Percentiles rank a stretch among this genome's conserved stretches.
These are phyloP conservation scores for Lycaena phlaeas DNA, from an alignment of 2,888 invertebrate species.

Conservation along the genomic window DNA sequence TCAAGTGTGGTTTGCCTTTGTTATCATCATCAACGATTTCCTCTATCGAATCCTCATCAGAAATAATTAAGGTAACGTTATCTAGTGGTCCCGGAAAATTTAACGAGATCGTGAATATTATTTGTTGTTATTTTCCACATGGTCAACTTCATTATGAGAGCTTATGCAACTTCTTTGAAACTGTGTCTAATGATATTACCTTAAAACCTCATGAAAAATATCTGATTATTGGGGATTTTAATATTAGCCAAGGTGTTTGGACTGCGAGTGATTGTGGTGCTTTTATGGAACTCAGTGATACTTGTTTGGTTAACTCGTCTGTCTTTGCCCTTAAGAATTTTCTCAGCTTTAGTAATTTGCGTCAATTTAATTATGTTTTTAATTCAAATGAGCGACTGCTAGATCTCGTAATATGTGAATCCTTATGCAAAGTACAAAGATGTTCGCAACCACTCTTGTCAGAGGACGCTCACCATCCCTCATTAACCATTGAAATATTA, in stretches of 20 bases:
- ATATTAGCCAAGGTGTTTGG: neutral
- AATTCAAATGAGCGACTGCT: neutral
- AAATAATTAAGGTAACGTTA: neutral
- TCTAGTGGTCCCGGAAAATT: neutral
- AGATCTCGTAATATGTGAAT: neutral
- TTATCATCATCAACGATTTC: neutral
- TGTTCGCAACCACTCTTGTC: neutral
- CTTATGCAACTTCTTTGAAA: neutral
- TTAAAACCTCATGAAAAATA: neutral
- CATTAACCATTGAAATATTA: neutral
- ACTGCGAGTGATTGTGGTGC: neutral
- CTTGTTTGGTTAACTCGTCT: neutral
- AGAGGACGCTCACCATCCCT: neutral
- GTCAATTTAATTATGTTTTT: constrained; percentile 1
- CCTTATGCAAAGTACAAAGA: neutral
- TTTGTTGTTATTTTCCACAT: constrained; percentile 2
- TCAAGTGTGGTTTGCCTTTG: neutral
- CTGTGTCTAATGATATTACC: constrained; percentile 1
- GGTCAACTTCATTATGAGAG: neutral
- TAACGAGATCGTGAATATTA: neutral
- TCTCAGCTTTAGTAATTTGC: constrained; percentile 4
- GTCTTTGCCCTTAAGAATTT: neutral
- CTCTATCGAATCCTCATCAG: neutral
- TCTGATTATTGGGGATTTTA: constrained; percentile 4
- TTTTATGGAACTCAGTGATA: neutral